These are phyloP conservation scores for Physeter macrocephalus DNA, from an alignment of 2,113 vertebrate genomes.

Conservation along the genomic window DNA sequence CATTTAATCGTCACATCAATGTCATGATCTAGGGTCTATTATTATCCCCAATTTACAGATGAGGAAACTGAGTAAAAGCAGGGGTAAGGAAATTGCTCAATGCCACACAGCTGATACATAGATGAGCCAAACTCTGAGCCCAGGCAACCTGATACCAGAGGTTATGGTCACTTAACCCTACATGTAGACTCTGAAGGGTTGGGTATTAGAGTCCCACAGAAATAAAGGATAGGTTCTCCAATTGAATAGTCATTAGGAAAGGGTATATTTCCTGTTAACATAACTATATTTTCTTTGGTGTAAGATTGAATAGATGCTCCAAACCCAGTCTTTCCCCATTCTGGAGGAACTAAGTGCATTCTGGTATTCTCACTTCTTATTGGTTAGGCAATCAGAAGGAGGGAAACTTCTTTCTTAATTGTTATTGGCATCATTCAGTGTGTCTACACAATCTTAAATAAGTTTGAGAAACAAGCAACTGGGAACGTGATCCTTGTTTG, in stretches of 20 bases:
- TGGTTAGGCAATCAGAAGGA: background rate
- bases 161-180: background rate
- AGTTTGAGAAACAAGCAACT: background rate
- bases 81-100: background rate
- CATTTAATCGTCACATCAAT: background rate
- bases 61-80: background rate
- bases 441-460: background rate
- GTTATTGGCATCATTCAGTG: background rate
- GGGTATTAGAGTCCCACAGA: background rate
- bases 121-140: background rate
- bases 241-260: background rate
- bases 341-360: background rate
- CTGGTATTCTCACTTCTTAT: background rate
- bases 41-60: background rate
- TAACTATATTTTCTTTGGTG: background rate
- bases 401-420: background rate
- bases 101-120: background rate
- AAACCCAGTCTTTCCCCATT: background rate
- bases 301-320: background rate
- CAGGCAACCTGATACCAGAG: background rate
- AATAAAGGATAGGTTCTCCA: background rate
- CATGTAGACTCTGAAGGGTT: background rate
- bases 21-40: background rate
- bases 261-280: background rate
- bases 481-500: background rate